Percentiles rank a stretch among this genome's conserved stretches.
phyloP scores from a whole-genome alignment of 2,113 vertebrate species.

The Cebidichthys violaceus region DNA sequence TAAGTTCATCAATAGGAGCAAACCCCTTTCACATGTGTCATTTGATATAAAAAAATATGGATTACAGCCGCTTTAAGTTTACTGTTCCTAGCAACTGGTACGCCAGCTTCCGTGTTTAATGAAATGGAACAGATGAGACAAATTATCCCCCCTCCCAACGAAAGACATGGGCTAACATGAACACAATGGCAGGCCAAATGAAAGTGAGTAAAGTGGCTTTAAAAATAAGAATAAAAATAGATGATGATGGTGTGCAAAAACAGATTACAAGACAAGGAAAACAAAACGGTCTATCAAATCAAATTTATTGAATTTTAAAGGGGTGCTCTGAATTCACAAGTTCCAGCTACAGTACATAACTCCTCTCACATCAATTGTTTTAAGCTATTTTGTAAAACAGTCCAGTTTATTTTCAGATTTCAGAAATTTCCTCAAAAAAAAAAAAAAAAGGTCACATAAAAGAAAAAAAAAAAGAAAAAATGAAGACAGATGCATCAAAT shows the following conservation, averaged over 20 bases:
- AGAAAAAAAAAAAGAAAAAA: slow-evolving; percentile 48
- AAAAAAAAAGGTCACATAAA: slow-evolving; percentile 55
- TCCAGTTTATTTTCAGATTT: slow-evolving; percentile 62
- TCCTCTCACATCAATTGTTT: slow-evolving; percentile 65
- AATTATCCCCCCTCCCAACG: neutral
- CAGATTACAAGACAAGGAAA: neutral
- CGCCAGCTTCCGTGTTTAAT: neutral
- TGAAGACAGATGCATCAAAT: slow-evolving; percentile 72
- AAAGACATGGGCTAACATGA: neutral
- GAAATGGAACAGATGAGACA: neutral
- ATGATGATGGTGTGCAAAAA: slow-evolving; percentile 1
- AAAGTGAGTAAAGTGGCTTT: neutral
- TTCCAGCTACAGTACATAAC: slow-evolving; percentile 77
- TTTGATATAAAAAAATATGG: neutral
- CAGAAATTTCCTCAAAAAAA: slow-evolving; percentile 58
- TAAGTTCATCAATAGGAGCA: neutral
- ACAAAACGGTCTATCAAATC: slow-evolving; percentile 80
- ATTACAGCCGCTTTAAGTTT: neutral
- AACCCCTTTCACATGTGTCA: too few relatives aligned
- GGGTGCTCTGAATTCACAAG: slow-evolving; percentile 80
- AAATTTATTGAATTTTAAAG: slow-evolving; percentile 83
- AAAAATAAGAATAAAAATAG: neutral
- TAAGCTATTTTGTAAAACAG: slow-evolving; percentile 66
- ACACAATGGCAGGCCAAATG: neutral
- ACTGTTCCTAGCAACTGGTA: neutral